A percentile compares a stretch with the other conserved stretches of the same genome.
These are phyloP conservation scores for Planiliza haematocheilus DNA, from an alignment of 2,113 vertebrate genomes.

Conservation along the genomic window DNA sequence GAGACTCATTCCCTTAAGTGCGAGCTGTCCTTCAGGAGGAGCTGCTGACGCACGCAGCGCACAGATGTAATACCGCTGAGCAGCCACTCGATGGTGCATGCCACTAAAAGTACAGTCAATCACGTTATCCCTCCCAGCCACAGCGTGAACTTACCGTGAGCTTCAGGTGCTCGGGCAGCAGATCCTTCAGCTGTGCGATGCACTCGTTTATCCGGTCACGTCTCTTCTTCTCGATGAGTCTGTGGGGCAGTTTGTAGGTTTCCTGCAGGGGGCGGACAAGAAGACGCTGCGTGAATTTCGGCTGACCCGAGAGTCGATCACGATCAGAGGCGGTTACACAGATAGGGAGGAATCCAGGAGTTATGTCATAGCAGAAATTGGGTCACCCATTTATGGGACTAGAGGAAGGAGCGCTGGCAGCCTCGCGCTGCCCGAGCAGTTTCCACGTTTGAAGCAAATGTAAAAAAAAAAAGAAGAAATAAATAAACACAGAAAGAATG, in stretches of 20 bases:
- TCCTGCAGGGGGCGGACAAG: constrained; percentile 84
- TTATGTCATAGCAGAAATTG: constrained; percentile 76
- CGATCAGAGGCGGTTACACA: constrained; percentile 32
- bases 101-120: background rate
- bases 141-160: constrained; percentile 89
- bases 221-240: constrained; percentile 98
- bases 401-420: constrained; percentile 21
- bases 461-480: background rate
- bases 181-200: constrained; percentile 97
- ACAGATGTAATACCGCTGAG: constrained; percentile 25
- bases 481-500: background rate
- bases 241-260: constrained; percentile 97
- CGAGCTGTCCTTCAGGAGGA: background rate
- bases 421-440: background rate
- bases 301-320: background rate
- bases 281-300: constrained; percentile 9
- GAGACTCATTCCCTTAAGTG: background rate
- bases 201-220: constrained; percentile 98
- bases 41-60: constrained; percentile 56
- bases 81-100: constrained; percentile 62
- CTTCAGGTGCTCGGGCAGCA: constrained; percentile 98
- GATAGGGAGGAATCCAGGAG: constrained; percentile 53
- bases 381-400: constrained; percentile 68
- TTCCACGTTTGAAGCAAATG: constrained; percentile 8
- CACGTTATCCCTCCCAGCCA: constrained; percentile 23